Evolutionary conservation across 2,888 invertebrate species (phyloP), one percentile per base, ranked within the genome.

Genomic region (Allolobophora icterica): DNA sequence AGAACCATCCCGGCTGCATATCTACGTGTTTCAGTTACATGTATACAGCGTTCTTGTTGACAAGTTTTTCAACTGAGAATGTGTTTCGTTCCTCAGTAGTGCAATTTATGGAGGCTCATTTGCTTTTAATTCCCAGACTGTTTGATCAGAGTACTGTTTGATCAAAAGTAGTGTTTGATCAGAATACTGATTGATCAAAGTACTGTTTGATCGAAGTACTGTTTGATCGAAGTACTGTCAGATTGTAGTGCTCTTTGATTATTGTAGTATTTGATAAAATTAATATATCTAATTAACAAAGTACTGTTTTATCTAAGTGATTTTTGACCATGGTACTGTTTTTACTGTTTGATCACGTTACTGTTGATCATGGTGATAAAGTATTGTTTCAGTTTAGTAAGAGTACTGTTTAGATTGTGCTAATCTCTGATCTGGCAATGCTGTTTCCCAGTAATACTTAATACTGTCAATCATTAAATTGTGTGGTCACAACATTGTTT

Each of bases 401-500:
- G n/a, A 71, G 71, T 71, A 8, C 71, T 71, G 71, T 30, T n/a
- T 71, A 30, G n/a, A 71, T 71, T n/a, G n/a, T 71, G 71, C 30
- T n/a, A 8, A 30, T 30, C n/a, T 4, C n/a, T 30, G 71, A 71
- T 71, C 30, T 71, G 30, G 71, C 71, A 71, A 6, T n/a, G 8
- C n/a, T 71, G 71, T 71, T 71, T 71, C 71, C n/a, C 17, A 71
- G 71, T n/a, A n/a, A 24, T 24, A 52, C 52, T 6, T n/a, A n/a
- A 24, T 24, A 52, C 52, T 6, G 52, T 52, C 52, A 52, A 52
- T 52, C 52, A 52, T 24, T 52, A 71, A 71, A 71, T n/a, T n/a
- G n/a, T 71, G 71, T 71, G 71, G 71, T 71, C 71, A 71, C 71
- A 71, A n/a, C n/a, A n/a, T 71, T 71, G n/a, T n/a, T 71, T 71